Conservation (phyloP, 2,113 vertebrate genomes). For the Athene cunicularia region DNA sequence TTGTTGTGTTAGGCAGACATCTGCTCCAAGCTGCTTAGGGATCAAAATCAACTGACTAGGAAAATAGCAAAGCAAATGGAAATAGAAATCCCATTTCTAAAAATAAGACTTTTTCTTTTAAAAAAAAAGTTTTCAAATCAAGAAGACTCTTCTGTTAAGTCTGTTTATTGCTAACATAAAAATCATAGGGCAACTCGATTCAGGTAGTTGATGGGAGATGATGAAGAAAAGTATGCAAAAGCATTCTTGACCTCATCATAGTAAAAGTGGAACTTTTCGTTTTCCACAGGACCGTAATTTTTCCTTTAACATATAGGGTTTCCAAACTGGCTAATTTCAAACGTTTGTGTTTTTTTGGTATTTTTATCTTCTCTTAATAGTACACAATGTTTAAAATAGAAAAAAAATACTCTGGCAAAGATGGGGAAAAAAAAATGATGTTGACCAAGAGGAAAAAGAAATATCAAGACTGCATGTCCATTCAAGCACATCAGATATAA, state of each 20-base stretch:
- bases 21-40: background rate
- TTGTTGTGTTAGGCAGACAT: background rate
- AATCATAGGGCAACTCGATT: background rate
- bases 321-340: background rate
- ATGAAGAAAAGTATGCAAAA: background rate
- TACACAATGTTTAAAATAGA: background rate
- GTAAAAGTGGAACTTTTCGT: background rate
- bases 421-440: background rate
- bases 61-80: background rate
- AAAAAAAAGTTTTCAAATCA: background rate
- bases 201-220: background rate
- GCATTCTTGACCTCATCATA: background rate
- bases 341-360: too few species aligned
- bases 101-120: background rate
- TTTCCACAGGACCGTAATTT: background rate
- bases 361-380: background rate
- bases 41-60: background rate
- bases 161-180: background rate
- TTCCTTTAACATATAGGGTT: background rate
- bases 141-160: background rate
- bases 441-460: background rate
- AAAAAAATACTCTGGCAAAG: background rate
- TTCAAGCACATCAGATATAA: background rate
- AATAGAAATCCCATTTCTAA: background rate
- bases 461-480: background rate